Evolutionary conservation across 2,113 vertebrate species (phyloP), one percentile per base, ranked within the genome.

Genomic region (Neogobius melanostomus): DNA sequence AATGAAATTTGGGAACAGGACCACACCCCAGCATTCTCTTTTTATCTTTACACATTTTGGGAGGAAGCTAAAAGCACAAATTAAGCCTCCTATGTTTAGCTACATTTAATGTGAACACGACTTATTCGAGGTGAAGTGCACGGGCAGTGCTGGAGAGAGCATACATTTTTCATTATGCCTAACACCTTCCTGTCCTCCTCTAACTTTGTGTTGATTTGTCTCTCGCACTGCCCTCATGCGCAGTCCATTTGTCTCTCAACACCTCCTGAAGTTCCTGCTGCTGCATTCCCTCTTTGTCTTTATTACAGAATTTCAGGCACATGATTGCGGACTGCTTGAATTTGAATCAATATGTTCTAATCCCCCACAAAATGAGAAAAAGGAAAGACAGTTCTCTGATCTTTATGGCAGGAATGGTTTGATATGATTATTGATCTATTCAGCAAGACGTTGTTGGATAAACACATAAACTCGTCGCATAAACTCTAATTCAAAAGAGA

Each of bases 81-180:
- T 53, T 76, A 80, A 74, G 76, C 84, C 6, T 11, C 10, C 46
- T 4, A 47, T 74, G 70, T 77, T 68, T 42, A 36, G 72, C 47
- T 74, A 84, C 83, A 87, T 86, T 87, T 80, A 80, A 83, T 80
- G 73, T 54, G 6, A 59, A 62, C 73, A 71, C 52, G 80, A 77
- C 43, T 60, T 82, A 77, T 84, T 76, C 77, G 74, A 75, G 72
- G 71, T 14, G 54, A 83, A 73, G 59, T 64, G 68, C 62, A 76
- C 69, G 74, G 72, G 15, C 50, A 49, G 60, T 12, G 67, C 64
- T 75, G 64, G 73, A 51, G 70, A 69, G 77, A 74, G 43, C 71
- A 64, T 88, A 12, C 71, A 87, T 88, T 80, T 83, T 85, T 87
- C 74, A 88, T 71, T 7, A 64, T 69, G 68, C 62, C 66, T 67